Evolutionary conservation across 1,140 invertebrate species (phyloP).

Genomic region (Leucophenga varia): DNA sequence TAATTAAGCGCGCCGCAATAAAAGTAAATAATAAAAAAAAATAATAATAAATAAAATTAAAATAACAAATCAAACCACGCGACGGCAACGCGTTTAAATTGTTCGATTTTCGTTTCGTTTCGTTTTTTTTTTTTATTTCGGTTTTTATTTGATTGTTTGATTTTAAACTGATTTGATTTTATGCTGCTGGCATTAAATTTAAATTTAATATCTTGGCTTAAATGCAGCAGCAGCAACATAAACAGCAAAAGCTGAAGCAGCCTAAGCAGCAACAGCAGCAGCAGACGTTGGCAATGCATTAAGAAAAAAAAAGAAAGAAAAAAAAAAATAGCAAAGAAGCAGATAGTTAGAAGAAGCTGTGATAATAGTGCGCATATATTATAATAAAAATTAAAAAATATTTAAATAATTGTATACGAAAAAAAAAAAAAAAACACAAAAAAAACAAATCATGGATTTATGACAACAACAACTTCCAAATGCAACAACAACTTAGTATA

Average conservation of each 20-base stretch:
- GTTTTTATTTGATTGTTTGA: too few relatives aligned
- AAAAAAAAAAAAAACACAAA: constrained; percentile 12
- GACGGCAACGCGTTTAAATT: too few relatives aligned
- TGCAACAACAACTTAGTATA: too few relatives aligned
- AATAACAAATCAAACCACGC: too few relatives aligned
- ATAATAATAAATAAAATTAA: constrained; percentile 18
- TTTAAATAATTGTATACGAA: constrained; percentile 28
- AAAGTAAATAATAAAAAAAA: constrained; percentile 15
- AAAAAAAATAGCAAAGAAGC: background rate
- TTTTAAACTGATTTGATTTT: too few relatives aligned
- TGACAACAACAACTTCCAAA: constrained; percentile 19
- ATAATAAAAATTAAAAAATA: constrained; percentile 39
- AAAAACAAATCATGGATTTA: constrained; percentile 28
- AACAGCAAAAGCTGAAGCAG: too few relatives aligned
- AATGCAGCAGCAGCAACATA: constrained; percentile 22
- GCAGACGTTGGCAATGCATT: background rate
- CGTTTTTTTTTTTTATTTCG: too few relatives aligned
- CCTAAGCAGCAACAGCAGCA: background rate
- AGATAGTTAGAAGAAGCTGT: constrained; percentile 56
- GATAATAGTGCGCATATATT: constrained; percentile 55
- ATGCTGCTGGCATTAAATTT: too few relatives aligned
- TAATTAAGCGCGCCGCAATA: too few relatives aligned
- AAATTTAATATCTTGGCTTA: too few relatives aligned
- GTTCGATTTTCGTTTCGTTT: too few relatives aligned
- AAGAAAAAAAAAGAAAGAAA: too few relatives aligned